A percentile compares a stretch with the other conserved stretches of the same genome.
Conservation (phyloP, 2,113 vertebrate genomes). For the western clawed frog (Xenopus tropicalis) region DNA sequence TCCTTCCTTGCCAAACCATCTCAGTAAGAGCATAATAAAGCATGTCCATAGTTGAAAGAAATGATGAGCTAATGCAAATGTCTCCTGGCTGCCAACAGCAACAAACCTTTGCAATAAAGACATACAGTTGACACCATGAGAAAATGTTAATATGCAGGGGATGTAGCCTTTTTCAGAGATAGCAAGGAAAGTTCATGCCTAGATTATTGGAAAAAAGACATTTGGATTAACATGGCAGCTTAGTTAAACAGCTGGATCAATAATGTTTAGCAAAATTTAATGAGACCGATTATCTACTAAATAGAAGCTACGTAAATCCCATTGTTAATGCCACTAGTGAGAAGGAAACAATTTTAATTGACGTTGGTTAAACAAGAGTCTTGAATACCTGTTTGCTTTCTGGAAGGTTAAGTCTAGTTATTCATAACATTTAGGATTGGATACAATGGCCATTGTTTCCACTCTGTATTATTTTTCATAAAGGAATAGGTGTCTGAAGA, state of each 20-base stretch:
- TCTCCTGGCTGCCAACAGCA: slow-evolving; percentile 28
- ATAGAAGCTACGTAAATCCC: background rate
- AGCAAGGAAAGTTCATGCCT: background rate
- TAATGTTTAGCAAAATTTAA: background rate
- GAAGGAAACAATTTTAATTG: background rate
- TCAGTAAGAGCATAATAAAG: slow-evolving; percentile 34
- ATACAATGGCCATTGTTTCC: too few species aligned
- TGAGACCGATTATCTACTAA: background rate
- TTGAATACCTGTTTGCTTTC: background rate
- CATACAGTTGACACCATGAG: slow-evolving; percentile 16
- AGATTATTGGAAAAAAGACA: background rate
- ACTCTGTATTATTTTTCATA: too few species aligned
- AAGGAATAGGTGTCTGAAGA: too few species aligned
- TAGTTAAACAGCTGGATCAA: background rate
- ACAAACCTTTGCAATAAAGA: slow-evolving; percentile 33
- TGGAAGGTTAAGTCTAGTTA: background rate
- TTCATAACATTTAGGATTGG: too few species aligned
- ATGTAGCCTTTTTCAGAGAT: background rate
- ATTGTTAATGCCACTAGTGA: background rate
- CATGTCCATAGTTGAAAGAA: slow-evolving; percentile 32
- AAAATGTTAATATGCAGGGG: slow-evolving; percentile 1
- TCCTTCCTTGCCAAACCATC: slow-evolving; percentile 34
- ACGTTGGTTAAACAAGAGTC: background rate
- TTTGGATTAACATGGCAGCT: background rate
- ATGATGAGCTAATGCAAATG: slow-evolving; percentile 39